Base-by-base conservation (phyloP, 2,113 vertebrate genomes). In the zebrafish (Danio rerio) region DNA sequence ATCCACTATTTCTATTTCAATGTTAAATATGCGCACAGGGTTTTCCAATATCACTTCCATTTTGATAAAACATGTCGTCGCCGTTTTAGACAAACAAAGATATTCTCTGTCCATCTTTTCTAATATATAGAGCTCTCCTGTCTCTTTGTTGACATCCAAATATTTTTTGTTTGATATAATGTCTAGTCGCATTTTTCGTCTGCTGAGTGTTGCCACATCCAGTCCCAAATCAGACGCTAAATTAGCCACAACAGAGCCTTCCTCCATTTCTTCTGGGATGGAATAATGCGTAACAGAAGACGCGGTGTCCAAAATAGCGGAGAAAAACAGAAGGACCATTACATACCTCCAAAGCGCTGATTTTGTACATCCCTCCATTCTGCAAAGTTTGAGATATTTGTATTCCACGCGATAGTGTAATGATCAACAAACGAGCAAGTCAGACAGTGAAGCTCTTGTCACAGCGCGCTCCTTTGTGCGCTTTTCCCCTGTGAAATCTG, bases 121-220 rank as follows among this genome's bases (percentile, higher is more conserved):
- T 0, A 77, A 9, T 53, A 94, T 87, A 9, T 53, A 90, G 2
- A 93, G 85, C 45, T 93, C 92, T 0, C 92, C 93, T 0, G 91
- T 93, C 9, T 65, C 87, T 47, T 92, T 90, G 86, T 95, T 95
- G 7, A 95, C 91, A 4, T 94, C 92, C 0, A 96, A 83, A 78
- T 94, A 95, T 85, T 93, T 91, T 20, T 91, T 90, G n/a, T 90
- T 88, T 0, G 62, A 88, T 0, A 91, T 88, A 0, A 85, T 86
- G 10, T 94, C 92, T 0, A 94, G 16, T 4, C 92, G 91, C 69
- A 93, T 92, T 7, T 92, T 86, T 16, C 94, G 91, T 80, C 77
- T 86, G 4, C 65, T 87, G 1, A 95, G 81, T 0, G 85, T 86
- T 31, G 73, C 77, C 0, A 85, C 56, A 66, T 88, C 69, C 83